These are phyloP conservation scores for Grapholita molesta DNA, from an alignment of 1,140 invertebrate genomes.

Conservation along the genomic window DNA sequence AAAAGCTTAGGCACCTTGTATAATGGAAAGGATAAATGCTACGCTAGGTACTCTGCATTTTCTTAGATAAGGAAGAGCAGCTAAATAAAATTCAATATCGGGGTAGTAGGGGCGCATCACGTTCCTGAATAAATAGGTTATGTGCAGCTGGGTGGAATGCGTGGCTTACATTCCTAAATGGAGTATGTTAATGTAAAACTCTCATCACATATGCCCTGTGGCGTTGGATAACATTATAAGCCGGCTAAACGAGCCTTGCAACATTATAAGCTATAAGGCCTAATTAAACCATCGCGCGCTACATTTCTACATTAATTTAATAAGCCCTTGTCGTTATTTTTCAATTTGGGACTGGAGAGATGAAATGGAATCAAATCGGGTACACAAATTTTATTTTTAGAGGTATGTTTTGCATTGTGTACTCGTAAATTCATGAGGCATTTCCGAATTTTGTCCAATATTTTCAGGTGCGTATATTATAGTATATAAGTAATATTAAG, in stretches of 20 bases:
- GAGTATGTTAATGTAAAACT: background rate
- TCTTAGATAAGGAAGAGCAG: background rate
- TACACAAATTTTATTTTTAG: too few relatives aligned
- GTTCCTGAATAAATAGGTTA: constrained; percentile 12
- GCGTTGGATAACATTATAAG: background rate
- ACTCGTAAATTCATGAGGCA: too few relatives aligned
- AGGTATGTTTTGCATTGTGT: too few relatives aligned
- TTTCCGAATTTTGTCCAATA: too few relatives aligned
- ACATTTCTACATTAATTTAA: background rate
- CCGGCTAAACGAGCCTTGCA: background rate
- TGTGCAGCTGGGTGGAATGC: background rate
- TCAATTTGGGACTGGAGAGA: too few relatives aligned
- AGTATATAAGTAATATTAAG: too few relatives aligned
- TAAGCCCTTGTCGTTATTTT: too few relatives aligned
- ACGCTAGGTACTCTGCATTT: background rate
- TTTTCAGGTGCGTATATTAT: too few relatives aligned
- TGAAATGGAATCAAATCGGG: too few relatives aligned
- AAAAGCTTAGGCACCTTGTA: constrained; percentile 6
- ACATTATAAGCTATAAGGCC: background rate
- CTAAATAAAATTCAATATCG: constrained; percentile 7
- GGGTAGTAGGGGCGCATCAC: background rate
- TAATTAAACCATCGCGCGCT: background rate
- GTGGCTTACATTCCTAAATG: background rate
- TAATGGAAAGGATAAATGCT: background rate
- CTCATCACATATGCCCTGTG: background rate